Conservation (phyloP, 2,888 invertebrate species). For the Phasia obesa region DNA sequence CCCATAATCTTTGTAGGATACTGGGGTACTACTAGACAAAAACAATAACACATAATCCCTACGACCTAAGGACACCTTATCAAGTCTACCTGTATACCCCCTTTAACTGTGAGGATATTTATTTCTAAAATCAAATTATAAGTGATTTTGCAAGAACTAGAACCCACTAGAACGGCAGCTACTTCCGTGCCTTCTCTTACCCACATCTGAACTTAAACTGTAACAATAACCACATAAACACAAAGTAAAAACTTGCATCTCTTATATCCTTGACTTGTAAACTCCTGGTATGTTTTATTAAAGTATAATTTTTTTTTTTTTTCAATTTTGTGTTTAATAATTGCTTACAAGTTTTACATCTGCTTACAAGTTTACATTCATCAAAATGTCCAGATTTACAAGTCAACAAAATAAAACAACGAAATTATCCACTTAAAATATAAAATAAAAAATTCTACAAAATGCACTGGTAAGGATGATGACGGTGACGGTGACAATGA, state of each 20-base stretch:
- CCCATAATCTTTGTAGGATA: too few relatives aligned
- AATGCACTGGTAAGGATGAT: neutral
- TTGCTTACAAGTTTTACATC: constrained; percentile 65
- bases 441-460: constrained; percentile 48
- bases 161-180: too few relatives aligned
- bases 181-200: neutral
- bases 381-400: constrained; percentile 64
- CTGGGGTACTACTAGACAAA: too few relatives aligned
- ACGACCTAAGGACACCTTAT: too few relatives aligned
- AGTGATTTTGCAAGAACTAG: too few relatives aligned
- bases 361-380: constrained; percentile 67
- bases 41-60: too few relatives aligned
- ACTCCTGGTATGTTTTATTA: constrained; percentile 45
- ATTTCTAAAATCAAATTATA: too few relatives aligned
- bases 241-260: constrained; percentile 8
- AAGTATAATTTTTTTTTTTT: too few relatives aligned
- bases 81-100: too few relatives aligned
- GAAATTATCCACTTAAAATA: constrained; percentile 14
- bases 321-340: constrained; percentile 49
- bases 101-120: too few relatives aligned
- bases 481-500: constrained; percentile 12
- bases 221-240: neutral
- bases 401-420: constrained; percentile 1
- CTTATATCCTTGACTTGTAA: constrained; percentile 67
- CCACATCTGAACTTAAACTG: constrained; percentile 5